Evolutionary conservation across 2,113 vertebrate species (phyloP).

Genomic region (Nycticryphes semicollaris): DNA sequence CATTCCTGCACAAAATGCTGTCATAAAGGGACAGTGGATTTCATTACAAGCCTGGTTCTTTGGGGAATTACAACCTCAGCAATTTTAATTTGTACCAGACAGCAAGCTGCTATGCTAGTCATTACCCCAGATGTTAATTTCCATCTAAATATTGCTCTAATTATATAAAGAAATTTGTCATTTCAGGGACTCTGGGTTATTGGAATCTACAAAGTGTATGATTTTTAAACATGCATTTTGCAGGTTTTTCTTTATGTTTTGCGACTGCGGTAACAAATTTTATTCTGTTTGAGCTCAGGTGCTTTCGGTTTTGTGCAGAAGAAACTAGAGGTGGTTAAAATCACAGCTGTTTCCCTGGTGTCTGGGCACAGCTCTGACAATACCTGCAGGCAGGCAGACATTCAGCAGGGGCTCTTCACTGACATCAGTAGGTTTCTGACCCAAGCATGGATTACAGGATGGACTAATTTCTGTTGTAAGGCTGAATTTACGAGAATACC

Average conservation of each 20-base stretch:
- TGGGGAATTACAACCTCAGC: slow-evolving; percentile 20
- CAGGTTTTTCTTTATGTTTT: not conserved
- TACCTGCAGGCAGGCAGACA: not conserved
- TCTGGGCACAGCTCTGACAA: not conserved
- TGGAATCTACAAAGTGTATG: not conserved
- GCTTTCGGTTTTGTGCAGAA: not conserved
- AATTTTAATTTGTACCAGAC: slow-evolving; percentile 37
- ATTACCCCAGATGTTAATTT: slow-evolving; percentile 55
- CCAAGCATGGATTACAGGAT: fast-evolving
- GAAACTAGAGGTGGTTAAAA: not conserved
- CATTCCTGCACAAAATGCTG: not conserved
- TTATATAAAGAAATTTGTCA: not conserved
- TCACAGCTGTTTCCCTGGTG: not conserved
- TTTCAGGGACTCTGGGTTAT: not conserved
- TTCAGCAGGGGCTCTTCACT: not conserved
- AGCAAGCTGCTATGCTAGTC: slow-evolving; percentile 22
- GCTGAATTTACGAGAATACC: not conserved
- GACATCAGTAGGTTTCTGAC: not conserved
- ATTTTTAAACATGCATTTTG: not conserved
- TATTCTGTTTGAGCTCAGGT: not conserved
- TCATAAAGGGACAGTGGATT: slow-evolving; percentile 21
- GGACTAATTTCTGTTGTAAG: not conserved
- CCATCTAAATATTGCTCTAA: slow-evolving; percentile 43
- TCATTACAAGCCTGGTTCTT: slow-evolving; percentile 10
- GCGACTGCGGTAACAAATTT: not conserved